Evolutionary conservation across 2,797 vertebrate species (phyloP).

Genomic region (Xenentodon cancila): DNA sequence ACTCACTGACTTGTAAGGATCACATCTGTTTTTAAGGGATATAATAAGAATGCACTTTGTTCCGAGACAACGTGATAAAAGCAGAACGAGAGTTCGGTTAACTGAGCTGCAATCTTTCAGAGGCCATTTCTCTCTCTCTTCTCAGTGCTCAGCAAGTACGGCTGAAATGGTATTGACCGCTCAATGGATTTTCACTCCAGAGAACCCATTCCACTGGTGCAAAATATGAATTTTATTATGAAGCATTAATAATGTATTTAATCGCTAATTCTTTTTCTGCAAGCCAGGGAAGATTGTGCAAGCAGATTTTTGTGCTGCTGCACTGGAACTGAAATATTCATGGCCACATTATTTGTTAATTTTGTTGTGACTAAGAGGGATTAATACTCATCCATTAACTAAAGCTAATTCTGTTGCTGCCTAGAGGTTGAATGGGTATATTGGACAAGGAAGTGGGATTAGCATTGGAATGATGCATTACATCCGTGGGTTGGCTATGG

Average conservation of each 20-base stretch:
- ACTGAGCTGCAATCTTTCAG: constrained; percentile 35
- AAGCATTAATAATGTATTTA: constrained; percentile 77
- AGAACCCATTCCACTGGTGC: constrained; percentile 38
- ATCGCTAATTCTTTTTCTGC: constrained; percentile 61
- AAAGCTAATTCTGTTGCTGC: constrained; percentile 71
- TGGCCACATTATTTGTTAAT: constrained; percentile 82
- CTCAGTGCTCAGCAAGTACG: constrained; percentile 63
- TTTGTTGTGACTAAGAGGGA: constrained; percentile 84
- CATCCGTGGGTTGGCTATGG: constrained; percentile 53
- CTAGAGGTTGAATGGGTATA: constrained; percentile 56
- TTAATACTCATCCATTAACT: constrained; percentile 83
- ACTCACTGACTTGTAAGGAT: constrained; percentile 69
- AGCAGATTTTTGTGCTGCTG: constrained; percentile 64
- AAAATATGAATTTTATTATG: constrained; percentile 75
- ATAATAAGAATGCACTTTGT: constrained; percentile 74
- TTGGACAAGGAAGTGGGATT: constrained; percentile 76
- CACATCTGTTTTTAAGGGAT: constrained; percentile 77
- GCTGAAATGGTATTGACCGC: constrained; percentile 65
- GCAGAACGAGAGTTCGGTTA: constrained; percentile 33
- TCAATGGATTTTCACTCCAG: constrained; percentile 60
- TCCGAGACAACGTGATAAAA: constrained; percentile 59
- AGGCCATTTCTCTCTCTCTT: constrained; percentile 54
- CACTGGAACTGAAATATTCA: constrained; percentile 82
- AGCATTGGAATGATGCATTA: constrained; percentile 76
- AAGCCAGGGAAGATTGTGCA: constrained; percentile 51